Conservation (phyloP, 2,113 vertebrate genomes). For the Carollia perspicillata region DNA sequence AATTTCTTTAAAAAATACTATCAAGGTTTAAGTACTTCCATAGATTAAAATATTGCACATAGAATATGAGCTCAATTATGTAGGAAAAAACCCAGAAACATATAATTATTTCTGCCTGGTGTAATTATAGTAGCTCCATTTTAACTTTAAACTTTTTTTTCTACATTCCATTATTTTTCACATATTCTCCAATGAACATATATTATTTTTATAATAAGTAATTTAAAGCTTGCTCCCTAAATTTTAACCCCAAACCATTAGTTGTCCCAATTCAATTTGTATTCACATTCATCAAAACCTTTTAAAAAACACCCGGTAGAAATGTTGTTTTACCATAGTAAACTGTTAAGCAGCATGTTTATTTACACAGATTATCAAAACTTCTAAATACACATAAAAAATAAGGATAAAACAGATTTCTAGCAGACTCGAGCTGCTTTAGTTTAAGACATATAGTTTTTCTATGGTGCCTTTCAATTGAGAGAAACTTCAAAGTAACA, state of each 20-base stretch:
- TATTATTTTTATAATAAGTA: background rate
- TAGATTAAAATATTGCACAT: background rate
- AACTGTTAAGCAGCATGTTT: background rate
- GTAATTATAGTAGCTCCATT: constrained; percentile 37
- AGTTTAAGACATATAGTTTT: background rate
- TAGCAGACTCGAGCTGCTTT: background rate
- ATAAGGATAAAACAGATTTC: background rate
- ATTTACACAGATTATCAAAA: constrained; percentile 31
- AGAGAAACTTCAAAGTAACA: constrained; percentile 35
- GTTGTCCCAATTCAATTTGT: constrained; percentile 13
- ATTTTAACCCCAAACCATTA: constrained; percentile 24
- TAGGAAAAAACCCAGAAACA: background rate
- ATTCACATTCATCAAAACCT: background rate
- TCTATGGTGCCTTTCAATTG: constrained; percentile 36
- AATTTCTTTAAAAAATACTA: constrained; percentile 23
- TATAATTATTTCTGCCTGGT: background rate
- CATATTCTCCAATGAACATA: background rate
- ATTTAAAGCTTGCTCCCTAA: constrained; percentile 8
- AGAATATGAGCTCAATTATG: background rate
- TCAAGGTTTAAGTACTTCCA: constrained; percentile 9
- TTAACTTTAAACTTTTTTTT: constrained; percentile 39
- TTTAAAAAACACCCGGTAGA: background rate
- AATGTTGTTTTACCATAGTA: constrained; percentile 28
- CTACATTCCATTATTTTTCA: background rate
- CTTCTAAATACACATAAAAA: constrained; percentile 7